phyloP scores from a whole-genome alignment of 2,113 vertebrate genomes.

The Hirundichthys speculiger region DNA sequence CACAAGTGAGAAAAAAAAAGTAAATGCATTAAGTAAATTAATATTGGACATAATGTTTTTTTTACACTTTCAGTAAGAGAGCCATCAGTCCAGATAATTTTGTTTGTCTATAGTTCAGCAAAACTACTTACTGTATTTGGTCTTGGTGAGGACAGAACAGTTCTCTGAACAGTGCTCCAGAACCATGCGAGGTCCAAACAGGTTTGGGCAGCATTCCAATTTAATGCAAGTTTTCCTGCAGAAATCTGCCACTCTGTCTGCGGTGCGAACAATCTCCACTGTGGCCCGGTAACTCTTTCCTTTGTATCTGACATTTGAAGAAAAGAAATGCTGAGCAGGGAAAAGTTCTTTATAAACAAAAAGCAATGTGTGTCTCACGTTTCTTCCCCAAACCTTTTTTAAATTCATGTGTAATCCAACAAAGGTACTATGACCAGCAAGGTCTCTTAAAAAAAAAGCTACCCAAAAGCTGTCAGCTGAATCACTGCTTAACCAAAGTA shows the following conservation, averaged over 20 bases:
- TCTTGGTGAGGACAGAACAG: slow-evolving; percentile 97
- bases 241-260: slow-evolving; percentile 94
- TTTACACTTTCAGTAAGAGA: no score
- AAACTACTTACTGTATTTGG: slow-evolving; percentile 93
- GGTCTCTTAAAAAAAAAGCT: background rate
- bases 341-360: slow-evolving; percentile 4
- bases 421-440: background rate
- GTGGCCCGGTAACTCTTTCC: slow-evolving; percentile 97
- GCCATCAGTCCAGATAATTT: no score
- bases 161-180: slow-evolving; percentile 96
- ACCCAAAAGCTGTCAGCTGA: background rate
- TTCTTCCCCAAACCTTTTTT: background rate
- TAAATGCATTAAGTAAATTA: no score
- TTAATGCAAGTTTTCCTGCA: slow-evolving; percentile 96
- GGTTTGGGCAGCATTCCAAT: slow-evolving; percentile 96
- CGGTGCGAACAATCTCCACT: slow-evolving; percentile 94
- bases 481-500: slow-evolving; percentile 2
- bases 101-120: background rate
- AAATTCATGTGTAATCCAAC: background rate
- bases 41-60: no score
- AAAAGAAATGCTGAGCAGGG: slow-evolving; percentile 3
- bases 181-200: slow-evolving; percentile 96
- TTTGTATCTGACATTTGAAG: slow-evolving; percentile 86
- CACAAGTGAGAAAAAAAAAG: no score
- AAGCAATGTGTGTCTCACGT: background rate